phyloP scores from a whole-genome alignment of 35 echinoderm and acorn worm genomes.

The Apostichopus parvimensis region DNA sequence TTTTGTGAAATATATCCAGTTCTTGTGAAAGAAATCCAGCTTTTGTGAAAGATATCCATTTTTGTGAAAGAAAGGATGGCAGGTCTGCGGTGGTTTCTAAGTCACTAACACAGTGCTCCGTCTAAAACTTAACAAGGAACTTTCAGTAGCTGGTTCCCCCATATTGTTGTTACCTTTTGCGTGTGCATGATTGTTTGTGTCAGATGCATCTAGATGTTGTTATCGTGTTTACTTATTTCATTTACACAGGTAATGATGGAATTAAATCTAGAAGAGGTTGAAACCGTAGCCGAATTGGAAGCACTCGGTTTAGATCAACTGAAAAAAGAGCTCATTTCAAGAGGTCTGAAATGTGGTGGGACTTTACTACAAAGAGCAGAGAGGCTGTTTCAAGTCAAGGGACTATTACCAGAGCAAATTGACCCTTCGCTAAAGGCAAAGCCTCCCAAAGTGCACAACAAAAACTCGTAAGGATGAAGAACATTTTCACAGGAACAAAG shows the following conservation, averaged over 20 bases:
- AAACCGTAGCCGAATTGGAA: slow-evolving; percentile 68
- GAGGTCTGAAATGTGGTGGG: slow-evolving; percentile 96
- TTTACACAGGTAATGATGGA: slow-evolving; percentile 52
- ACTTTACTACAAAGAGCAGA: slow-evolving; percentile 88
- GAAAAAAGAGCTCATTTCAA: slow-evolving; percentile 77
- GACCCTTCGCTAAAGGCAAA: slow-evolving; percentile 83
- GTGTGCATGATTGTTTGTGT: too few relatives aligned
- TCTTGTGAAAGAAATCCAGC: too few relatives aligned
- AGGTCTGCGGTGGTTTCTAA: too few relatives aligned
- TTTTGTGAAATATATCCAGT: too few relatives aligned
- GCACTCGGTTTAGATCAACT: slow-evolving; percentile 76
- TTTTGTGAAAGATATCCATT: too few relatives aligned
- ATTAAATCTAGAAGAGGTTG: slow-evolving; percentile 68
- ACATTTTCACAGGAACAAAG: too few relatives aligned
- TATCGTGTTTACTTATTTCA: neutral
- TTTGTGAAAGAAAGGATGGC: too few relatives aligned
- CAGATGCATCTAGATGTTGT: neutral
- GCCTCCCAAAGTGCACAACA: slow-evolving; percentile 73
- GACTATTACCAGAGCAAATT: slow-evolving; percentile 74
- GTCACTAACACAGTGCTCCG: too few relatives aligned
- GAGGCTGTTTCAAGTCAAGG: slow-evolving; percentile 79
- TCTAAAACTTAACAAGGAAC: too few relatives aligned
- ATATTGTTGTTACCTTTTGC: too few relatives aligned
- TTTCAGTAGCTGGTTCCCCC: too few relatives aligned
- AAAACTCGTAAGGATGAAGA: neutral